phyloP scores from a whole-genome alignment of 2,797 vertebrate genomes.

The Sebastes dallii region DNA sequence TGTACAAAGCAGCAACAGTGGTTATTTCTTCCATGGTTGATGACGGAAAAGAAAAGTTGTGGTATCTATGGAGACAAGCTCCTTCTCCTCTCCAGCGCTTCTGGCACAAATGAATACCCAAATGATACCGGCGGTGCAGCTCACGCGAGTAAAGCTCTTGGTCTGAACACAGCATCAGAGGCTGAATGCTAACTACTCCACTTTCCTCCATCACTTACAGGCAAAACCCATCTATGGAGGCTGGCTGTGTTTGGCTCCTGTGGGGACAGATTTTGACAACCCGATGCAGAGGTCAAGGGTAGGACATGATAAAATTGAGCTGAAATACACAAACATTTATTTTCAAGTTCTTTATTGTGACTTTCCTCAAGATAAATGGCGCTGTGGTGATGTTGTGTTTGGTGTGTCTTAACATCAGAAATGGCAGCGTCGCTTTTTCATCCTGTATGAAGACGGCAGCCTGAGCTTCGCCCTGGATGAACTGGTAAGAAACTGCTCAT shows the following conservation, averaged over 20 bases:
- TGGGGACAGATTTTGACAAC: conserved; percentile 92
- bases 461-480: conserved; percentile 79
- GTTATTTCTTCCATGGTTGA: too few species aligned
- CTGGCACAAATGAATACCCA: too few species aligned
- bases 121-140: too few species aligned
- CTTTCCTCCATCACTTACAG: conserved; percentile 68
- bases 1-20: too few species aligned
- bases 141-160: too few species aligned
- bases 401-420: conserved; percentile 57
- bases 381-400: not conserved
- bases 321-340: not conserved
- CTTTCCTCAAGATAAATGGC: not conserved
- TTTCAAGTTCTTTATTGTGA: not conserved
- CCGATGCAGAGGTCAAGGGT: conserved; percentile 91
- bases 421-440: conserved; percentile 82
- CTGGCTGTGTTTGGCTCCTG: conserved; percentile 93
- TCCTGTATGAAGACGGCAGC: conserved; percentile 79
- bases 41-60: too few species aligned
- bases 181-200: not conserved
- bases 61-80: not conserved
- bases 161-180: not conserved
- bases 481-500: conserved; percentile 58
- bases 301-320: conserved; percentile 37
- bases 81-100: too few species aligned
- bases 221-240: conserved; percentile 91